A percentile compares a stretch with the other conserved stretches of the same genome.
phyloP scores from a whole-genome alignment of 2,797 vertebrate species.

The Sebastes cheni region DNA sequence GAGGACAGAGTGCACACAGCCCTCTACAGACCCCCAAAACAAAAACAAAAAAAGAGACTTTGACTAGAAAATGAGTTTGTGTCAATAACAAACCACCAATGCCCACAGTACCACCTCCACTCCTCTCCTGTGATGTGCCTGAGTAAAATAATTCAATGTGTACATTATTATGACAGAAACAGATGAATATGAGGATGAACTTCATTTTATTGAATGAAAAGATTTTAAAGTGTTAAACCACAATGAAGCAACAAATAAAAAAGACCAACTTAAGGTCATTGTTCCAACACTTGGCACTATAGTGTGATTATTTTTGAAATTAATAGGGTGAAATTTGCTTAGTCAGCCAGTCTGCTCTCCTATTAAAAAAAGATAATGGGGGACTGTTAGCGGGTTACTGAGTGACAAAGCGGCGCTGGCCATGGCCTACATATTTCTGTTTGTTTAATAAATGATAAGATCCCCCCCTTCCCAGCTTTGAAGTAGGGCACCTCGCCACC shows the following conservation, averaged over 20 bases:
- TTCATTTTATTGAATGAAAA: accelerated
- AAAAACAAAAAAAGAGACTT: background rate
- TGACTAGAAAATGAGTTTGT: background rate
- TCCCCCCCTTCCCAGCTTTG: background rate
- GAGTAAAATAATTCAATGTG: background rate
- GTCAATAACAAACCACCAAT: constrained; percentile 4
- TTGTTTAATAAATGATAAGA: constrained; percentile 53
- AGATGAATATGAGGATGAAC: background rate
- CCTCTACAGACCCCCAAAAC: background rate
- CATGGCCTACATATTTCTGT: constrained; percentile 61
- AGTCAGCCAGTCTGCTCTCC: constrained; percentile 15
- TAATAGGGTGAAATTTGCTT: constrained; percentile 23
- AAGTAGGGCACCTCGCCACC: constrained; percentile 22
- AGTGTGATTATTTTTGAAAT: constrained; percentile 36
- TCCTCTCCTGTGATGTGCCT: background rate
- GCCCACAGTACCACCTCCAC: background rate
- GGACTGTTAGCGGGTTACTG: constrained; percentile 43
- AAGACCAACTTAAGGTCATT: constrained; percentile 1
- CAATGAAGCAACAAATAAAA: background rate
- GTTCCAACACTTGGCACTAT: constrained; percentile 9
- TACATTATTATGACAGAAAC: background rate
- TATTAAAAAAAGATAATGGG: constrained; percentile 45
- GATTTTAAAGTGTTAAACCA: background rate
- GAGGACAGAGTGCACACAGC: background rate
- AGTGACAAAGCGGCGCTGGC: constrained; percentile 34